These are phyloP conservation scores for Brachyopa scutellaris DNA, from an alignment of 2,888 invertebrate genomes.

Conservation along the genomic window DNA sequence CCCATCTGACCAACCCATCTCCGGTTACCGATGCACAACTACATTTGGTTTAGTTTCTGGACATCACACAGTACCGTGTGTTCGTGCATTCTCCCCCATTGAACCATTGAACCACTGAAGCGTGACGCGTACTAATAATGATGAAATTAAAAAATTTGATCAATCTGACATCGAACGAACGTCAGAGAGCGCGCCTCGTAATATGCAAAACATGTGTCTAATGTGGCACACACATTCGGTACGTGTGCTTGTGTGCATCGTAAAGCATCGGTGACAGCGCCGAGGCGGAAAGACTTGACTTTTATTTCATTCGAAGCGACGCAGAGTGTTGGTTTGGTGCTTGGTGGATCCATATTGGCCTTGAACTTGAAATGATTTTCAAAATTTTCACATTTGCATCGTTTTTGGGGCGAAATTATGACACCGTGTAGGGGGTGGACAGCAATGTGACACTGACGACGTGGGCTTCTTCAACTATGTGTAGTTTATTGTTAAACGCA, in stretches of 20 bases:
- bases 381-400: conserved; percentile 21
- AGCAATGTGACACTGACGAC: neutral
- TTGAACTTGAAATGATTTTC: conserved; percentile 58
- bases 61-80: neutral
- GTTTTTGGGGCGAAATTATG: conserved; percentile 45
- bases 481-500: conserved; percentile 8
- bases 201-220: conserved; percentile 21
- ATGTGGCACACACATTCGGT: conserved; percentile 25
- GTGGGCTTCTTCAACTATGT: conserved; percentile 11
- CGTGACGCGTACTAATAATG: conserved; percentile 33
- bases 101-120: conserved; percentile 33
- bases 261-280: neutral
- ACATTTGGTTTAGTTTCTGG: neutral
- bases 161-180: conserved; percentile 39
- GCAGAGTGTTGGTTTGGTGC: no score
- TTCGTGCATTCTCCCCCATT: conserved; percentile 7
- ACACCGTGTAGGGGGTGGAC: conserved; percentile 19
- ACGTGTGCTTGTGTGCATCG: conserved; percentile 3
- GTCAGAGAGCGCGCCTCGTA: neutral
- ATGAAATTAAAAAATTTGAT: conserved; percentile 38
- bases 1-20: conserved; percentile 44
- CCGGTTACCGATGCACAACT: conserved; percentile 34
- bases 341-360: conserved; percentile 37
- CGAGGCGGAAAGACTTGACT: conserved; percentile 37
- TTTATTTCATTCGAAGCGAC: neutral